These are phyloP conservation scores for Xiphorhynchus elegans DNA, from an alignment of 2,113 vertebrate genomes.

Conservation along the genomic window DNA sequence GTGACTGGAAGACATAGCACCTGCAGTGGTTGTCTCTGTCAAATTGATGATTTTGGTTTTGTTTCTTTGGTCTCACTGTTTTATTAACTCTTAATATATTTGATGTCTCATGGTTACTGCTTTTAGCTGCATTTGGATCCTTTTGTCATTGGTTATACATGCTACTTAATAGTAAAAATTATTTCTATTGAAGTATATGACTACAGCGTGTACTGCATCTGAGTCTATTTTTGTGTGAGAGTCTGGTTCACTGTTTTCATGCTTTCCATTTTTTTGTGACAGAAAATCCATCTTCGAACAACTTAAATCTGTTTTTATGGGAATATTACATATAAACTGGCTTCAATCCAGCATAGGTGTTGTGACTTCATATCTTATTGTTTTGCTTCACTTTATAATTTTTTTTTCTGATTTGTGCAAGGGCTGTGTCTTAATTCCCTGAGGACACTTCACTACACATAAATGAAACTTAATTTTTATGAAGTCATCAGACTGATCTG, in stretches of 20 bases:
- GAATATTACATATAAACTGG: neutral
- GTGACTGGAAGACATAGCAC: fast-evolving
- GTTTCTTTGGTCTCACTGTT: neutral
- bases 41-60: neutral
- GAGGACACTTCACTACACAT: neutral
- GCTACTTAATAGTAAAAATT: neutral
- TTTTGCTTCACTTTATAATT: neutral
- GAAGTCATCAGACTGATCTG: neutral
- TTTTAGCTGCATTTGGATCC: neutral
- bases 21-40: neutral
- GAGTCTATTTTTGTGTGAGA: neutral
- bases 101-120: neutral
- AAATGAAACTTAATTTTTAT: neutral
- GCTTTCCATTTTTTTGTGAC: neutral
- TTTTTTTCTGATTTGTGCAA: neutral
- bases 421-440: neutral
- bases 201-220: fast-evolving
- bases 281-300: neutral
- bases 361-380: neutral
- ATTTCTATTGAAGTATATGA: fast-evolving
- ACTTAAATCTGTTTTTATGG: neutral
- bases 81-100: neutral
- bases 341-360: neutral
- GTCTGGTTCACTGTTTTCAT: neutral
- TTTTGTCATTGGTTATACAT: neutral